Percentiles rank a stretch among this genome's conserved stretches.
Evolutionary conservation across 2,888 invertebrate genomes (phyloP).

Genomic region (Pristionchus maxplancki): DNA sequence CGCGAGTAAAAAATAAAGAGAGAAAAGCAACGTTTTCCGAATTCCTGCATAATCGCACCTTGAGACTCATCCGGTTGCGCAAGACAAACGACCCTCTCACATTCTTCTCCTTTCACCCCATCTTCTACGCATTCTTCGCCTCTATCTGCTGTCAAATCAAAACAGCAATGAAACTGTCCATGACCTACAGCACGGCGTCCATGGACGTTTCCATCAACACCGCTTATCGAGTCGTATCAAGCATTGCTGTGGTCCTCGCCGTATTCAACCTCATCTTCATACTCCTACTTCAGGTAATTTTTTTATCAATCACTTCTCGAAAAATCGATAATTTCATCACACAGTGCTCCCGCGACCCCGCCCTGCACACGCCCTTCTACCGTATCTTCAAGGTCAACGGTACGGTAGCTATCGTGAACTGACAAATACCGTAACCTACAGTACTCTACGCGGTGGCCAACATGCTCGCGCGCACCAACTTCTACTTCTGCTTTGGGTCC

Average conservation of each 20-base stretch:
- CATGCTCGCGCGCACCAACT: slow-evolving; percentile 20
- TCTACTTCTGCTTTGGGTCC: neutral
- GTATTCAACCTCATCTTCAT: neutral
- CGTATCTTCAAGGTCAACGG: slow-evolving; percentile 38
- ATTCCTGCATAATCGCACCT: too few species aligned
- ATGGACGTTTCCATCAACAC: neutral
- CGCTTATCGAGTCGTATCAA: neutral
- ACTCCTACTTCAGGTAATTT: neutral
- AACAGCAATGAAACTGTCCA: neutral
- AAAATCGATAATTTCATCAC: neutral
- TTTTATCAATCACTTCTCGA: too few species aligned
- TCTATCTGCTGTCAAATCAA: too few species aligned
- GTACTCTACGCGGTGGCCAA: slow-evolving; percentile 13
- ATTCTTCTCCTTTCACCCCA: too few species aligned
- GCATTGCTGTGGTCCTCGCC: neutral
- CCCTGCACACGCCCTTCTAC: slow-evolving; percentile 43
- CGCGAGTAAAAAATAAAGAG: too few species aligned
- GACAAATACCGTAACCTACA: neutral
- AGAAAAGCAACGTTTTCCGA: too few species aligned
- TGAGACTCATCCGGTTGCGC: too few species aligned
- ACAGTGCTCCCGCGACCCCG: neutral
- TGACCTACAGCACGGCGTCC: neutral
- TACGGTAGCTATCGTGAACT: neutral
- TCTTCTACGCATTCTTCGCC: too few species aligned
- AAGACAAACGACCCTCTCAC: too few species aligned